phyloP scores from a whole-genome alignment of 2,888 invertebrate species.

The Chalcis sispes region DNA sequence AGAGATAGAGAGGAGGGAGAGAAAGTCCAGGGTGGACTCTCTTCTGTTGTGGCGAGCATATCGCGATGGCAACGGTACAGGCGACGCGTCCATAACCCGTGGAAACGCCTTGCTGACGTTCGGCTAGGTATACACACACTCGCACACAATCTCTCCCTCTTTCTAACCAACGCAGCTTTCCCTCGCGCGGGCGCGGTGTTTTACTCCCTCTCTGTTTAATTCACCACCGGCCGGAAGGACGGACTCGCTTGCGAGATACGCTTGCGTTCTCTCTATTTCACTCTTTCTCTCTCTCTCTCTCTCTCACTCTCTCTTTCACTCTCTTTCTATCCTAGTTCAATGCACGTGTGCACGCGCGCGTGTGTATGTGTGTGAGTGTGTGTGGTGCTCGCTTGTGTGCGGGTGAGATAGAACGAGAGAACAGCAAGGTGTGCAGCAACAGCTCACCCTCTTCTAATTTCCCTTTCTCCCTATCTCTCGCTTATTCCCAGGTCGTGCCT shows the following conservation, averaged over 20 bases:
- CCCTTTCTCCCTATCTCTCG: constrained; percentile 13
- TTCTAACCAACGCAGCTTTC: background rate
- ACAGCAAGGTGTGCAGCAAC: constrained; percentile 6
- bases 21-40: background rate
- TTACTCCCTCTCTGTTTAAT: constrained; percentile 14
- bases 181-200: too few relatives aligned
- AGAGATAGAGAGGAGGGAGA: background rate
- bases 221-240: constrained; percentile 42
- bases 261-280: constrained; percentile 19
- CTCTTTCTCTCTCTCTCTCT: constrained; percentile 1
- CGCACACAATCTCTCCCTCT: constrained; percentile 18
- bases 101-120: constrained; percentile 62
- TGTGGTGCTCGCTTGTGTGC: background rate
- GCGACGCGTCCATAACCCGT: constrained; percentile 61
- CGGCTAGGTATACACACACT: too few relatives aligned
- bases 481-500: background rate
- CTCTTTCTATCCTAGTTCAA: background rate
- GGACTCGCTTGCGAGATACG: constrained; percentile 56
- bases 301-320: constrained; percentile 11
- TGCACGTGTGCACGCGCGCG: background rate
- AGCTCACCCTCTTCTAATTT: too few relatives aligned
- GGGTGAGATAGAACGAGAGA: background rate
- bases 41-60: constrained; percentile 71
- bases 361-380: background rate
- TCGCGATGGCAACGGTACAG: constrained; percentile 73